Base-by-base conservation (phyloP, 2,888 invertebrate species). In the Perdita meconis region DNA sequence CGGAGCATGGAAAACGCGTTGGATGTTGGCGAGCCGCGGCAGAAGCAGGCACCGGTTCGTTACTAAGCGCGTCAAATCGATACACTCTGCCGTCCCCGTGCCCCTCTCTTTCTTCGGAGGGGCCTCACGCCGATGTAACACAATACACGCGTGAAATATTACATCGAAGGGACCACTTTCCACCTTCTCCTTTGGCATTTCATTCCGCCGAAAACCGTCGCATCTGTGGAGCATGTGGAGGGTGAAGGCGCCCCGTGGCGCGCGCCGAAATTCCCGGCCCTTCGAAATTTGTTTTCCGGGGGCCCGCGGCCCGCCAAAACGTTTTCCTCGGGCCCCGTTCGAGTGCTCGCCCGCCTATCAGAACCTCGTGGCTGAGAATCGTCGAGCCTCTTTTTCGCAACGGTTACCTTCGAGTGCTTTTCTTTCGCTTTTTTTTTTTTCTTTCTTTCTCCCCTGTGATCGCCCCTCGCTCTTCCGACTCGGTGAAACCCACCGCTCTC, bases 141-240 rank as follows among this genome's bases (percentile, higher is more conserved):
- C 85, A 87, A 84, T 87, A 78, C 82, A 79, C 75, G 73, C 78
- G 87, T 84, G 84, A 86, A 87, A 82, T 85, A 86, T 86, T 77
- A 82, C 84, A 55, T 78, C 57, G 34, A 69, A 82, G 80, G 83
- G 76, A 72, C 72, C 74, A 73, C 78, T 85, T 79, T 80, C 72
- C 71, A 69, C 57, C 42, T 34, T 75, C 76, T 76, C 79, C 34
- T 63, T 61, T 66, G 65, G 74, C 80, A 72, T 80, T n/a, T n/a
- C n/a, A n/a, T n/a, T n/a, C 76, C 77, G 65, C 38, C 64, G 55
- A 53, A 71, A 38, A 80, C 68, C 71, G 81, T 67, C 82, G 83
- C 89, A 89, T 89, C 89, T 89, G 89, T 81, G 79, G 71, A 71
- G 82, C 89, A 89, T 89, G 88, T 84, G 83, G 78, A 66, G 64